Base-by-base conservation (phyloP, 2,797 vertebrate species). In the Pipistrellus nathusii region DNA sequence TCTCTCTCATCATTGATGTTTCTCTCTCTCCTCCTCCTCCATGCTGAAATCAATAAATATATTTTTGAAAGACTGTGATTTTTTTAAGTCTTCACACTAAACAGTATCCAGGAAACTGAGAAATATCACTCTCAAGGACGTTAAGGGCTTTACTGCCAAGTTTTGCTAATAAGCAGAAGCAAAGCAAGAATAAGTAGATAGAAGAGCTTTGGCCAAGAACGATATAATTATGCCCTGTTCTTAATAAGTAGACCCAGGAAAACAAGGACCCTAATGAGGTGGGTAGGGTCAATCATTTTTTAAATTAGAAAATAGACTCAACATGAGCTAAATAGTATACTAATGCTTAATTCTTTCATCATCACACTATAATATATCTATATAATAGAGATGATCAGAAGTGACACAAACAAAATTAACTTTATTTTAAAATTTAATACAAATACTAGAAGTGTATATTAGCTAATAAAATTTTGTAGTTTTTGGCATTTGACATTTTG, bases 371-470 rank as follows among this genome's bases (percentile, higher is more conserved):
- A 35, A 35, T 71, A 80, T 85, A 51, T 51, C 66, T 89, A n/a
- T 32, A 48, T 75, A 55, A 32, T 51, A 80, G 53, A 90, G 78
- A 57, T 76, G 20, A 12, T 76, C 18, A 69, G 17, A 77, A 69
- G 41, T 2, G 0, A 81, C 80, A 64, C 5, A 69, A 90, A 30
- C 18, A 91, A 38, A 71, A 17, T 75, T 69, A 66, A 41, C 2
- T 89, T 68, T 57, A 78, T 66, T 90, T 72, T 53, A 23, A 55
- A 55, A 41, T 92, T 80, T 90, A 44, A 12, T 90, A 76, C 25
- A 78, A 68, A 89, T 1, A 20, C 21, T 32, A 13, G 66, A 68
- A 51, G 4, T 51, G 1, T 75, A 30, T 81, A 46, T 21, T 64
- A 51, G 53, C 55, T 59, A 59, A 86, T 35, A 85, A 87, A 90